phyloP scores from a whole-genome alignment of 2,888 invertebrate genomes.

The Caenorhabditis afra region DNA sequence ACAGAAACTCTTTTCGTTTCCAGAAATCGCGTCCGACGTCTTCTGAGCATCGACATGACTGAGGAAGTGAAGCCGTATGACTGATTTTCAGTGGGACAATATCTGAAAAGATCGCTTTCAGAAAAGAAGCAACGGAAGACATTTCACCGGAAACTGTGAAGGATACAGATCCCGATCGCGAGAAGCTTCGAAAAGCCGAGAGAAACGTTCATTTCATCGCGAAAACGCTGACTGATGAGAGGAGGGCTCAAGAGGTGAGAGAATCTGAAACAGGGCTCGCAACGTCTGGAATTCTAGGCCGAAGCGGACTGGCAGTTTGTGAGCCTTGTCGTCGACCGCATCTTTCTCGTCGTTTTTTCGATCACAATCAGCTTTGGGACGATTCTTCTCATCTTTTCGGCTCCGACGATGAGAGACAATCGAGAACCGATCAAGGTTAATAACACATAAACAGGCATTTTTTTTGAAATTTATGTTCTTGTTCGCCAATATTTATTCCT shows the following conservation, averaged over 20 bases:
- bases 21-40: slow-evolving; percentile 55
- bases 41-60: slow-evolving; percentile 53
- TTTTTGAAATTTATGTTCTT: neutral
- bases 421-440: slow-evolving; percentile 22
- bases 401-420: slow-evolving; percentile 72
- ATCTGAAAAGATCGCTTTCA: no score
- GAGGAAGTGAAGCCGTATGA: slow-evolving; percentile 30
- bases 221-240: slow-evolving; percentile 64
- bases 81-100: neutral
- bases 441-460: neutral
- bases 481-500: no score
- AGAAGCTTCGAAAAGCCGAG: slow-evolving; percentile 69
- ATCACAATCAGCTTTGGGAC: slow-evolving; percentile 69
- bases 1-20: neutral
- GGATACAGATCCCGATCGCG: slow-evolving; percentile 56
- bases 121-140: slow-evolving; percentile 36
- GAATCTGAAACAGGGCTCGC: neutral
- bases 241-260: slow-evolving; percentile 72
- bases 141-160: slow-evolving; percentile 40
- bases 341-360: slow-evolving; percentile 75
- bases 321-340: slow-evolving; percentile 76
- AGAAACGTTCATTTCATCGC: slow-evolving; percentile 78
- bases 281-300: slow-evolving; percentile 58
- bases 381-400: slow-evolving; percentile 67
- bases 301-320: slow-evolving; percentile 79